These are phyloP conservation scores for Temnothorax rugatulus DNA, from an alignment of 2,888 invertebrate species.

Conservation along the genomic window DNA sequence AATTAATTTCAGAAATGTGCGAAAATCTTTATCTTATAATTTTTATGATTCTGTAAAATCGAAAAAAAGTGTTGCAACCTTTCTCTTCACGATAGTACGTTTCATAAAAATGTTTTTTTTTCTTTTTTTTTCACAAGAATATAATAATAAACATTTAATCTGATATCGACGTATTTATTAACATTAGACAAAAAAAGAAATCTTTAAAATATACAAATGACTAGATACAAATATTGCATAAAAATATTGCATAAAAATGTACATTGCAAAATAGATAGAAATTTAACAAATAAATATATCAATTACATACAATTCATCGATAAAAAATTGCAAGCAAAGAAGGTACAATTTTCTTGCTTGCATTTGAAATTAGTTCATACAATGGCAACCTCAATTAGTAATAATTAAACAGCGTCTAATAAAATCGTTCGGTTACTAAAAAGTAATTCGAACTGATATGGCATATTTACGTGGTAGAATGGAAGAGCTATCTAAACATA, in stretches of 20 bases:
- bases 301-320: conserved; percentile 72
- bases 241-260: conserved; percentile 86
- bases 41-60: neutral
- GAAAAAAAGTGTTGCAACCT: neutral
- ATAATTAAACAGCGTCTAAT: conserved; percentile 63
- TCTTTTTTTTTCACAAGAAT: neutral
- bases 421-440: conserved; percentile 54
- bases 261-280: conserved; percentile 85
- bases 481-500: conserved; percentile 68
- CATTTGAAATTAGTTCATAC: conserved; percentile 69
- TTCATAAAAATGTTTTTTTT: neutral
- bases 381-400: conserved; percentile 73
- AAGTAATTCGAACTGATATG: conserved; percentile 68
- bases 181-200: conserved; percentile 86
- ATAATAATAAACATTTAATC: conserved; percentile 55
- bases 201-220: conserved; percentile 86
- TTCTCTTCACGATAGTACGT: neutral
- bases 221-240: conserved; percentile 86
- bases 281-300: conserved; percentile 84
- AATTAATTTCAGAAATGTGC: neutral
- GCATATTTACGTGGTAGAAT: conserved; percentile 66
- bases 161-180: conserved; percentile 84
- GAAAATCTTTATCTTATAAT: neutral
- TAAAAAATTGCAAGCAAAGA: conserved; percentile 66
- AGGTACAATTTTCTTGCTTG: conserved; percentile 63